Conservation (phyloP, 2,113 vertebrate genomes). For the Amphiprion ocellaris region DNA sequence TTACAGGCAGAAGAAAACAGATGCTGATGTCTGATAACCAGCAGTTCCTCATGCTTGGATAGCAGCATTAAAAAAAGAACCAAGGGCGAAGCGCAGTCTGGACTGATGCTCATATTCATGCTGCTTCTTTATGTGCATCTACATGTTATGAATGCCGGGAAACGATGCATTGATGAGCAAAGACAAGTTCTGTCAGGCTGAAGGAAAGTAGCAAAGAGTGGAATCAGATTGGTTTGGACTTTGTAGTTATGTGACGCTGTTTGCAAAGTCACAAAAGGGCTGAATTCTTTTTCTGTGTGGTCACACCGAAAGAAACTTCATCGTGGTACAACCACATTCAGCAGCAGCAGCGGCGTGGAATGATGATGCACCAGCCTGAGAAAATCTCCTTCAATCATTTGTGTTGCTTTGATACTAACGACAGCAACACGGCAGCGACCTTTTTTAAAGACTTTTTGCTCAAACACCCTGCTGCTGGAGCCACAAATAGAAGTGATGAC, state of each 20-base stretch:
- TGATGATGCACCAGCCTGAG: conserved; percentile 20
- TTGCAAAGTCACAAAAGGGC: conserved; percentile 4
- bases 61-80: conserved; percentile 25
- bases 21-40: conserved; percentile 49
- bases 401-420: conserved; percentile 24
- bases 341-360: conserved; percentile 29
- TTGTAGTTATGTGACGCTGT: conserved; percentile 13
- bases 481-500: conserved; percentile 24
- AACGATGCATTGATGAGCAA: background rate
- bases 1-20: conserved; percentile 32
- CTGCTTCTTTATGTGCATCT: conserved; percentile 29
- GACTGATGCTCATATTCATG: conserved; percentile 27
- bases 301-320: conserved; percentile 29
- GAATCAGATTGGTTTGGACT: conserved; percentile 12
- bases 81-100: conserved; percentile 36
- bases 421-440: conserved; percentile 15
- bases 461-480: conserved; percentile 27
- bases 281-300: conserved; percentile 2
- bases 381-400: conserved; percentile 36
- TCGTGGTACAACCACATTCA: conserved; percentile 13
- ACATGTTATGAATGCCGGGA: background rate
- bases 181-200: conserved; percentile 20
- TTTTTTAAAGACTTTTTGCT: conserved; percentile 5
- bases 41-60: conserved; percentile 24
- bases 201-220: conserved; percentile 1